Base-by-base conservation (phyloP, 1,140 invertebrate species). In the Oryzaephilus surinamensis region DNA sequence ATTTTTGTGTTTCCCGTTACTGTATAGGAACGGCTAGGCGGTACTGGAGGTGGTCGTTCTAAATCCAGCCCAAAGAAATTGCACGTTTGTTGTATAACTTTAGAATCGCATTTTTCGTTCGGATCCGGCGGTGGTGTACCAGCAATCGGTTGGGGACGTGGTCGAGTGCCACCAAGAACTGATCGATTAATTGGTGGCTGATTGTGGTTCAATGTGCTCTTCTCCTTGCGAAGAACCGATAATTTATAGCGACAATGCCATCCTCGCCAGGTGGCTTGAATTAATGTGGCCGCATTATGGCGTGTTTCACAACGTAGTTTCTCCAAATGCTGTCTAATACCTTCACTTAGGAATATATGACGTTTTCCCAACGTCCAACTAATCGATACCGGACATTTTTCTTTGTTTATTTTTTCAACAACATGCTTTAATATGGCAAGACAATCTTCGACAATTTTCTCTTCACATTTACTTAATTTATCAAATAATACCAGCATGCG, bases 341-440 rank as follows among this genome's bases (percentile, higher is more conserved):
- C 85, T 65, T 96, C 92, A 66, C 90, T 94, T 42, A 94, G 73
- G 64, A 95, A 95, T 12, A 94, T 85, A 57, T 95, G 90, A 23
- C 89, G 71, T 59, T 92, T 91, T 41, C 91, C 92, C 14, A 90
- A 70, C n/a, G 87, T 85, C 86, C 86, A 91, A 55, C 79, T 81
- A 34, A 81, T 85, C 28, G 77, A 75, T 10, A 76, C 74, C 27
- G 64, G 64, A 51, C 62, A 69, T 60, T 61, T 69, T 64, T 70
- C 50, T 64, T 62, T 62, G 54, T 55, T 43, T 11, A 58, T 53
- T 1, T 47, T 20, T 32, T 63, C 62, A 7, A 61, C 48, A 6
- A 73, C 73, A 46, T 73, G 70, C 48, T 85, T 78, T 14, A 92
- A 60, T 43, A 91, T 86, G 2, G 80, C 60, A 57, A 80, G 73